These are phyloP conservation scores for Tretioscincus oriximinensis DNA, from an alignment of 2,113 vertebrate genomes.

Conservation along the genomic window DNA sequence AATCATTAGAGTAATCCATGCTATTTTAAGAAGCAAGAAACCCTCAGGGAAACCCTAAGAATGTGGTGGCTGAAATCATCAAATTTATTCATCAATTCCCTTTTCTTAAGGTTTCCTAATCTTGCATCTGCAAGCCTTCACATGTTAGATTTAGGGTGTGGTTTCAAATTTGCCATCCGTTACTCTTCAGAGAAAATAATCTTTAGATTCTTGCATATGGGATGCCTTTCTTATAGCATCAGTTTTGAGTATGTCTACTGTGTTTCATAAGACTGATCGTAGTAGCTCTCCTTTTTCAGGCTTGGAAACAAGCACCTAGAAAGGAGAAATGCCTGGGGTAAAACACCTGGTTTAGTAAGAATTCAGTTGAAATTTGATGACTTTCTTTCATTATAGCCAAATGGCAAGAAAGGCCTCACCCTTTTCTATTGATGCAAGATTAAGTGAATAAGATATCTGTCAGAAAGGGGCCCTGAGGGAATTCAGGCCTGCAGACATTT, in stretches of 20 bases:
- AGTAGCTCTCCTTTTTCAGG: not conserved
- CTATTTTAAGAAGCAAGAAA: not conserved
- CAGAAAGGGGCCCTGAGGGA: conserved; percentile 23
- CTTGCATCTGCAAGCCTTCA: not conserved
- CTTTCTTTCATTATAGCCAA: not conserved
- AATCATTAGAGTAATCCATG: not conserved
- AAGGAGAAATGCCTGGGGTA: not conserved
- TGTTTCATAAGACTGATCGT: not conserved
- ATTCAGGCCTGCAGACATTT: conserved; percentile 12
- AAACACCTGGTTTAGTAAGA: not conserved
- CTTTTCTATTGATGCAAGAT: not conserved
- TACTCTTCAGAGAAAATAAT: not conserved
- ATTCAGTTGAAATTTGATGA: not conserved
- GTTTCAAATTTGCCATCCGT: not conserved
- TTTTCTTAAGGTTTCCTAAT: not conserved
- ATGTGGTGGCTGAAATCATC: not conserved
- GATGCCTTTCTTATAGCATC: rapidly evolving
- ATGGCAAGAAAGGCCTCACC: not conserved
- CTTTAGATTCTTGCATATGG: not conserved
- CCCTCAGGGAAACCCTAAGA: not conserved
- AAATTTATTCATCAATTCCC: not conserved
- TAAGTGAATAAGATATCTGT: conserved; percentile 14
- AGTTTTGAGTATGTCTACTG: not conserved
- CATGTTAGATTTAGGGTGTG: not conserved
- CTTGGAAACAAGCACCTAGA: not conserved